Conservation (phyloP, 2,113 vertebrate genomes). For the Porphyrio hochstetteri region DNA sequence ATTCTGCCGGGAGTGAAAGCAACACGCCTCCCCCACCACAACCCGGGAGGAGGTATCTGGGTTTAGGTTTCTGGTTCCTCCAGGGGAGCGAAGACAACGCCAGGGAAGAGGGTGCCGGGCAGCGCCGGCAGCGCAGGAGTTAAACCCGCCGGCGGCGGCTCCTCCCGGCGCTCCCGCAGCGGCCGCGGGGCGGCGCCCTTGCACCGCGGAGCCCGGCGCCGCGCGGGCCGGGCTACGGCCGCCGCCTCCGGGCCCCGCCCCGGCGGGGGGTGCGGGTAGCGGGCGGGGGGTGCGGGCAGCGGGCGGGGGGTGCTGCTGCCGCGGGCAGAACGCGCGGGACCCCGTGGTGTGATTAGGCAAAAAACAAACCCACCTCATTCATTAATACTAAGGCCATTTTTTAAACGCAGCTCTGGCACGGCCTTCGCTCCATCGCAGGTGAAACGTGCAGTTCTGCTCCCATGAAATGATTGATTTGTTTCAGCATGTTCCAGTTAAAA, state of each 20-base stretch:
- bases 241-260: not conserved
- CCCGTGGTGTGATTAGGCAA: no score
- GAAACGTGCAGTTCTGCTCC: not conserved
- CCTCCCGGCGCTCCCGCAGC: rapidly evolving
- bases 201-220: not conserved
- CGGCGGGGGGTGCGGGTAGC: no score
- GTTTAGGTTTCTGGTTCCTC: not conserved
- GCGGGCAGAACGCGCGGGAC: no score
- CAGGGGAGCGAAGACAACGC: not conserved
- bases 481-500: not conserved
- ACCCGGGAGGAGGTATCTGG: not conserved
- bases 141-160: not conserved
- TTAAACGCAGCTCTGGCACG: not conserved
- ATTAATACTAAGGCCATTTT: not conserved
- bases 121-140: rapidly evolving
- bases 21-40: not conserved
- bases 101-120: rapidly evolving
- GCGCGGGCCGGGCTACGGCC: no score
- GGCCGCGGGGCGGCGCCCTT: not conserved
- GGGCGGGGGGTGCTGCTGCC: rapidly evolving
- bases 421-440: not conserved
- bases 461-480: not conserved
- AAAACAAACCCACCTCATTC: not conserved
- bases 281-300: no score
- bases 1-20: not conserved